Evolutionary conservation across 2,888 invertebrate genomes (phyloP), one percentile per base, ranked within the genome.

Genomic region (Rhorus exstirpatorius): DNA sequence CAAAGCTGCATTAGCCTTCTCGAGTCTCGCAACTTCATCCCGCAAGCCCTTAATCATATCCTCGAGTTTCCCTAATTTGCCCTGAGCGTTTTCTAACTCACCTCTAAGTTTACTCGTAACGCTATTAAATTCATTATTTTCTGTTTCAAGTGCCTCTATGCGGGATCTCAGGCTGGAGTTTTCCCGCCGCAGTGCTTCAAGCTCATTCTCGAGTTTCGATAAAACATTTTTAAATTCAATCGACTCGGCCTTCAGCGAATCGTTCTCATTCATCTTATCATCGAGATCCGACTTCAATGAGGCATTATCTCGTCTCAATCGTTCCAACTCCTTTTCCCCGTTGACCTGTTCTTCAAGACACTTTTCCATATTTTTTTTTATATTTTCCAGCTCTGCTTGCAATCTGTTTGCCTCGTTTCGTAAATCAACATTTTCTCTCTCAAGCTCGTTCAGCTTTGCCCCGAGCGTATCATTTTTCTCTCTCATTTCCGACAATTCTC

Each of bases 101-200:
- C 10, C 77, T 70, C 21, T 60, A 17, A 76, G 58, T 35, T 74
- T 63, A 38, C 38, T 35, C 35, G 35, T 60, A 8, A 53, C 21
- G 3, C 35, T n/a, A 8, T 85, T 84, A 41, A 86, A 67, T 8
- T 63, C 80, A 46, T 81, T 60, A 41, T 83, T 83, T 61, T 81
- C 58, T 21, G 77, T 76, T 55, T 49, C 31, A 24, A 84, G 38
- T 7, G 53, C 67, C 12, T 79, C 74, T 3, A 65, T 63, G 24
- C 63, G 53, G 6, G 79, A 61, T 61, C 65, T 72, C 26, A 84
- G 60, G 0, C 44, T 49, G 10, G 77, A 60, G 49, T 71, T 79
- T 68, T 79, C 72, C 1, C 17, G 24, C 1, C 19, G 76, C 19
- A 85, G 49, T 7, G 53, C 72, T 8, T 86, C 83, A 4, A 84